Base-by-base conservation (phyloP, 2,113 vertebrate genomes). In the Bubo scandiacus region DNA sequence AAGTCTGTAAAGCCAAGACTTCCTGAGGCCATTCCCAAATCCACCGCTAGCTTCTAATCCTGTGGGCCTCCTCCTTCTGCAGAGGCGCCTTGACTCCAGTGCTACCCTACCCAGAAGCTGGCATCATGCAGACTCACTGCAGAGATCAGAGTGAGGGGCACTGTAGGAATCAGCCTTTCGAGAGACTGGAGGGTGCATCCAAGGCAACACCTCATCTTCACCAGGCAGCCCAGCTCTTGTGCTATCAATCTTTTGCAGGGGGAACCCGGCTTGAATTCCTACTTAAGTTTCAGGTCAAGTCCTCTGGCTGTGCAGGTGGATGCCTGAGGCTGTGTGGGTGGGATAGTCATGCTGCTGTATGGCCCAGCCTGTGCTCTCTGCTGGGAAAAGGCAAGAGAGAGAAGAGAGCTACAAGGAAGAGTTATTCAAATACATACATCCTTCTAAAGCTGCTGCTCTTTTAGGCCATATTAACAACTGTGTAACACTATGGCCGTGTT, bases 131-230 rank as follows among this genome's bases (percentile, higher is more conserved):
- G 18, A 4, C 8, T 68, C 43, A 15, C 1, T 34, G 30, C 30
- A 58, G 61, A 79, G 40, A 73, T 14, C 15, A 40, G 72, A 47
- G 52, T 0, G 2, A 82, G 75, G 30, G 55, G 34, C 38, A 23
- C 49, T 21, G 17, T 3, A 1, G 49, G 10, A 57, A 73, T 6
- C 38, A 36, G 43, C 45, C 45, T 80, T 90, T 38, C 0, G 0
- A 71, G 72, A 34, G n/a, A 6, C 16, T 14, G 7, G 49, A 88
- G 12, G 18, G 21, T 21, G 3, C 75, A 49, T 7, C 51, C 20
- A 54, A 49, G 45, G 38, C 34, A 86, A 34, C 17, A 30, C 5
- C 47, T 81, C n/a, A 45, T 29, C 25, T 78, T 47, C 20, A 43
- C 3, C 2, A 29, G 36, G 45, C 55, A 92, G 42, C 43, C 18